Conservation (phyloP, 2,888 invertebrate species). For the Amphipyra berbera region DNA sequence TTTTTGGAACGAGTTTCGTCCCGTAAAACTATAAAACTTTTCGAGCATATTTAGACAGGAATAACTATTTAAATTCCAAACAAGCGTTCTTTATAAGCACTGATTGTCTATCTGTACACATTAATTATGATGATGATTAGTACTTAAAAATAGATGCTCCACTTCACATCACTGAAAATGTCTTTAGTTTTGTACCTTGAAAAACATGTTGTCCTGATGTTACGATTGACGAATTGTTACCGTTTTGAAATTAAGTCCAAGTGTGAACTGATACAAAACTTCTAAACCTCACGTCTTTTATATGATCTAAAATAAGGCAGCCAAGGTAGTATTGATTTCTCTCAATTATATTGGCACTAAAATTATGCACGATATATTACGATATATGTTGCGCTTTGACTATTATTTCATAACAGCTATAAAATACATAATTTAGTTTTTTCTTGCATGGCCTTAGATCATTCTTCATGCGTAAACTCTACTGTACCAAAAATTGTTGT, state of each 20-base stretch:
- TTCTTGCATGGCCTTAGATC: too few species aligned
- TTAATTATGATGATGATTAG: too few species aligned
- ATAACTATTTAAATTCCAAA: too few species aligned
- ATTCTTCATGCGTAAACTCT: too few species aligned
- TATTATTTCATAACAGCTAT: slow-evolving; percentile 5
- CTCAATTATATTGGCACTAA: slow-evolving; percentile 16
- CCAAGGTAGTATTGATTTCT: slow-evolving; percentile 51
- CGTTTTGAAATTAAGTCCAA: background rate
- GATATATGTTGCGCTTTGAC: slow-evolving; percentile 22
- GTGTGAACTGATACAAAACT: slow-evolving; percentile 40
- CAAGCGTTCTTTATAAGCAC: too few species aligned
- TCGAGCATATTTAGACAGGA: too few species aligned
- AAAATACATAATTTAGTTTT: background rate
- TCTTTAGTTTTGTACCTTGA: slow-evolving; percentile 45
- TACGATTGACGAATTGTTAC: background rate
- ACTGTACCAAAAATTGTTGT: too few species aligned
- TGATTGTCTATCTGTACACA: too few species aligned
- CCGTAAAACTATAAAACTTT: too few species aligned
- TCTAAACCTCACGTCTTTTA: slow-evolving; percentile 44
- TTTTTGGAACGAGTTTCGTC: too few species aligned
- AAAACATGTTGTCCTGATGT: slow-evolving; percentile 23
- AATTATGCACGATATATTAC: slow-evolving; percentile 6
- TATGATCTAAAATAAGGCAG: slow-evolving; percentile 33
- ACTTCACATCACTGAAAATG: background rate
- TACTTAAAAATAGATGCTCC: too few species aligned